Percentiles rank a stretch among this genome's conserved stretches.
phyloP scores from a whole-genome alignment of 2,113 vertebrate species.

The Hippocampus barbouri region DNA sequence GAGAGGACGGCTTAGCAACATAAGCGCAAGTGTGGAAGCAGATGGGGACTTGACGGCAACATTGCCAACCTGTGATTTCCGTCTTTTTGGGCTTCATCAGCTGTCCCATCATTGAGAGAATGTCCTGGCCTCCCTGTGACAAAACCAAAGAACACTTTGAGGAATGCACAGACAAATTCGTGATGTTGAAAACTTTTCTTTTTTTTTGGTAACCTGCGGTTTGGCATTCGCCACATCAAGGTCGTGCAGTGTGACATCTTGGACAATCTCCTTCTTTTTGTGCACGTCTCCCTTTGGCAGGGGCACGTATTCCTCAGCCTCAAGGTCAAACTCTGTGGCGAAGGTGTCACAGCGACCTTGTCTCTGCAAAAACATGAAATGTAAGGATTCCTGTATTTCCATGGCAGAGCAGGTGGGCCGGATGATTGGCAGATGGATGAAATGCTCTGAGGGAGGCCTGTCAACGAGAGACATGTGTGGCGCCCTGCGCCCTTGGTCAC shows the following conservation, averaged over 20 bases:
- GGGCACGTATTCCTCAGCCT: constrained; percentile 97
- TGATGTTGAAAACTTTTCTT: neutral
- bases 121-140: constrained; percentile 91
- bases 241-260: constrained; percentile 96
- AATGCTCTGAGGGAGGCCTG: constrained; percentile 54
- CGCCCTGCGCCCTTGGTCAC: constrained; percentile 6
- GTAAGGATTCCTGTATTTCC: neutral
- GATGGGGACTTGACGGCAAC: neutral
- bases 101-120: constrained; percentile 99
- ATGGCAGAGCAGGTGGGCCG: neutral
- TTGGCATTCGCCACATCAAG: constrained; percentile 93
- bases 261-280: constrained; percentile 99
- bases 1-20: neutral
- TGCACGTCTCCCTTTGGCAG: constrained; percentile 97
- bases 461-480: constrained; percentile 72
- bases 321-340: constrained; percentile 97
- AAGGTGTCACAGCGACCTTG: constrained; percentile 98
- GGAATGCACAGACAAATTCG: neutral
- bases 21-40: neutral
- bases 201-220: constrained; percentile 76
- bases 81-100: constrained; percentile 99
- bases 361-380: constrained; percentile 72
- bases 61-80: constrained; percentile 87
- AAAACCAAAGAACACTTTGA: neutral
- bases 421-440: constrained; percentile 8